phyloP scores from a whole-genome alignment of 2,888 invertebrate genomes.

The Drosophila kuntzei region DNA sequence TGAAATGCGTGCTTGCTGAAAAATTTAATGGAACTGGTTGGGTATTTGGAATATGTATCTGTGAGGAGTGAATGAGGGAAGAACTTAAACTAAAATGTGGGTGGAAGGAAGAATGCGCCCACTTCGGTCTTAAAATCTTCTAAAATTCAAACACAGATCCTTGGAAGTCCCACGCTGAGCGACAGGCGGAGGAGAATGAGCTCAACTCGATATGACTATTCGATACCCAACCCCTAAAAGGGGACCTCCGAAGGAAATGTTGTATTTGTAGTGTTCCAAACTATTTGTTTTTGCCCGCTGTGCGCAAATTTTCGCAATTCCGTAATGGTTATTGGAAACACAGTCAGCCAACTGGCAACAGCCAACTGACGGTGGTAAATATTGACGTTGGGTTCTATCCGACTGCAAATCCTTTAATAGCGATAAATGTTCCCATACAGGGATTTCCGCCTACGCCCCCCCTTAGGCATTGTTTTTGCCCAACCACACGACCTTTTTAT shows the following conservation, averaged over 20 bases:
- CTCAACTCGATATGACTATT: conserved; percentile 50
- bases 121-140: conserved; percentile 12
- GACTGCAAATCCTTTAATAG: conserved; percentile 58
- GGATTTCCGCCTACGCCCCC: conserved; percentile 39
- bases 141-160: conserved; percentile 42
- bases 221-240: conserved; percentile 27
- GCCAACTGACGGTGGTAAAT: conserved; percentile 50
- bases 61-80: not conserved
- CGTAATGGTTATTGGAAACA: conserved; percentile 76
- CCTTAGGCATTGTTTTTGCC: conserved; percentile 34
- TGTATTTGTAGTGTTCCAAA: conserved; percentile 73
- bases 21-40: not conserved
- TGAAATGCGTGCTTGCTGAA: not conserved
- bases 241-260: conserved; percentile 60
- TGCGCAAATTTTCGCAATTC: conserved; percentile 72
- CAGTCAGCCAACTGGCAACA: conserved; percentile 56
- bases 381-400: conserved; percentile 57
- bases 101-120: conserved; percentile 1
- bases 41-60: not conserved
- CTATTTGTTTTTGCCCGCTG: conserved; percentile 79
- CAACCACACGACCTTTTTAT: conserved; percentile 48
- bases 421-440: conserved; percentile 51
- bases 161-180: conserved; percentile 66
- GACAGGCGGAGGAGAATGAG: conserved; percentile 20
- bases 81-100: not conserved